Evolutionary conservation across 2,888 invertebrate genomes (phyloP).

Genomic region (Tiliacea citrago): DNA sequence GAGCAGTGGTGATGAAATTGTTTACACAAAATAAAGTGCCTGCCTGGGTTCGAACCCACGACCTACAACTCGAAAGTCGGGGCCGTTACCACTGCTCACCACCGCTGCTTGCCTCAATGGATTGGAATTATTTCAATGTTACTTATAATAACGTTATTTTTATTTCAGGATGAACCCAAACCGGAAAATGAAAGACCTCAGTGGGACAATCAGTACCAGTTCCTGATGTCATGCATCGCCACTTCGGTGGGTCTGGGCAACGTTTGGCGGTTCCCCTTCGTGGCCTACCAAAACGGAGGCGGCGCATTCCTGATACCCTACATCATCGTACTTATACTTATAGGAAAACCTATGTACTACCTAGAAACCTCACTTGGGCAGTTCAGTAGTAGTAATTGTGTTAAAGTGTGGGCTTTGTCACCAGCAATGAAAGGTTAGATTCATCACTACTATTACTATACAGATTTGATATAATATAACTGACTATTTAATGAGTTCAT

Average conservation of each 20-base stretch:
- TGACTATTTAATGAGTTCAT: not conserved
- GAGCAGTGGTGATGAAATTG: too few species aligned
- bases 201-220: slow-evolving; percentile 93
- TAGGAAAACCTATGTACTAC: slow-evolving; percentile 95
- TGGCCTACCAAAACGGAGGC: slow-evolving; percentile 93
- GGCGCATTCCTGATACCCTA: slow-evolving; percentile 94
- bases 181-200: slow-evolving; percentile 74
- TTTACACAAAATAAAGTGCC: too few species aligned
- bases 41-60: too few species aligned
- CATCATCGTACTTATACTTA: slow-evolving; percentile 92
- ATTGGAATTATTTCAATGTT: not conserved
- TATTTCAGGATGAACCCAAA: slow-evolving; percentile 64
- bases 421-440: slow-evolving; percentile 94
- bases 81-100: too few species aligned
- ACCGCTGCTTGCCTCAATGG: too few species aligned
- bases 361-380: slow-evolving; percentile 96
- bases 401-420: slow-evolving; percentile 92
- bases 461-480: not conserved
- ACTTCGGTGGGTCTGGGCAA: slow-evolving; percentile 94
- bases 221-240: slow-evolving; percentile 94
- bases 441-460: slow-evolving; percentile 3
- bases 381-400: slow-evolving; percentile 95
- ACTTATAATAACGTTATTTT: not conserved
- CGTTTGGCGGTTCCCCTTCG: slow-evolving; percentile 92
- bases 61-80: too few species aligned